Conservation (phyloP, 2,113 vertebrate species). For the Atlantisia rogersi region DNA sequence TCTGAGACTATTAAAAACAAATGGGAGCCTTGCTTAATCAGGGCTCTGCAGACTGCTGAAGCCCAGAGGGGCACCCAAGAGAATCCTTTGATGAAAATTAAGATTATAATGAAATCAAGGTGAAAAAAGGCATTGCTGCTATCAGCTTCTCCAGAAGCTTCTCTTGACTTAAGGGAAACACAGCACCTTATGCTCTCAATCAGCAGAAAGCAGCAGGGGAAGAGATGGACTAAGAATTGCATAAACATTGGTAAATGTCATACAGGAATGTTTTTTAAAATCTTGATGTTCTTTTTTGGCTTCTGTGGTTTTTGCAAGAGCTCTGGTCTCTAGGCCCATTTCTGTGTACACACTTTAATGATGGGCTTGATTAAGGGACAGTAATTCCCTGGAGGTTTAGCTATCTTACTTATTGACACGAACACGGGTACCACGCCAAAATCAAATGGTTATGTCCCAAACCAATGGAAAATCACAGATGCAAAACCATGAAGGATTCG, state of each 20-base stretch:
- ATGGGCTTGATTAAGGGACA: constrained; percentile 68
- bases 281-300: constrained; percentile 47
- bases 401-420: constrained; percentile 43
- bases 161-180: neutral
- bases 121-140: neutral
- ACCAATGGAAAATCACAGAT: constrained; percentile 35
- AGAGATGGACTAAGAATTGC: constrained; percentile 22
- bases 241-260: constrained; percentile 57
- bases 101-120: neutral
- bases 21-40: neutral
- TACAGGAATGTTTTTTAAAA: constrained; percentile 50
- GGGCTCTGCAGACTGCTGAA: neutral
- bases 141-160: constrained; percentile 5
- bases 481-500: neutral
- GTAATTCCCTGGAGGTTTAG: constrained; percentile 37
- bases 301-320: constrained; percentile 67
- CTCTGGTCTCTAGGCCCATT: neutral
- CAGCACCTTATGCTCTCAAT: neutral
- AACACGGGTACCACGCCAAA: neutral
- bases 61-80: neutral
- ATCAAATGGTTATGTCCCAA: constrained; percentile 16
- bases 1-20: neutral
- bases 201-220: neutral
- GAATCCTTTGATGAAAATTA: neutral
- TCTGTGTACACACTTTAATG: constrained; percentile 56